These are phyloP conservation scores for Trematomus bernacchii DNA, from an alignment of 2,797 vertebrate species.

Conservation along the genomic window DNA sequence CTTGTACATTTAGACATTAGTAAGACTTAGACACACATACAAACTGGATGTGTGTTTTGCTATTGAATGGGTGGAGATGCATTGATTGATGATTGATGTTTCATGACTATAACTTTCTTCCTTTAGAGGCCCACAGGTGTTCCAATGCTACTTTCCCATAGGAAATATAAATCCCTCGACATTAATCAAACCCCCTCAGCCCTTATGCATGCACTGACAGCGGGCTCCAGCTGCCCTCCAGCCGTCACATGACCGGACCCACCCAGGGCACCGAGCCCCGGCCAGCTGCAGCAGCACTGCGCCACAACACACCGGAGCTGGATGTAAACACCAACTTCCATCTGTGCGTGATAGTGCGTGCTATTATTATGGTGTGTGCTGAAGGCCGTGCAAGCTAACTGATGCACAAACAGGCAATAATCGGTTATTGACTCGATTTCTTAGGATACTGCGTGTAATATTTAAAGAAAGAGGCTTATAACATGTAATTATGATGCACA, in stretches of 20 bases:
- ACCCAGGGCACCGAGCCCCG: conserved; percentile 52
- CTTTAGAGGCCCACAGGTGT: background rate
- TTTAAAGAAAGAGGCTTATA: conserved; percentile 22
- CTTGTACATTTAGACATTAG: too few species aligned
- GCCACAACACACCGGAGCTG: conserved; percentile 18
- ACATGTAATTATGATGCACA: background rate
- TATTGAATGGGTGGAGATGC: too few species aligned
- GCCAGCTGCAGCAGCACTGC: conserved; percentile 45
- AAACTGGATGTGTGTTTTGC: too few species aligned
- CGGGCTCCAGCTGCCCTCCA: conserved; percentile 23
- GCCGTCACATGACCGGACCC: conserved; percentile 61
- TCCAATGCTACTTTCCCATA: background rate
- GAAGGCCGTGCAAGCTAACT: background rate
- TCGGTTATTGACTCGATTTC: conserved; percentile 11
- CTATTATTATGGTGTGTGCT: background rate
- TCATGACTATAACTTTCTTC: background rate
- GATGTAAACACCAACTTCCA: conserved; percentile 59
- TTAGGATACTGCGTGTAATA: background rate
- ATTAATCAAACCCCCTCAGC: background rate
- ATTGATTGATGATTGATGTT: background rate
- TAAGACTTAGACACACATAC: too few species aligned
- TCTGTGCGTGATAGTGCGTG: background rate
- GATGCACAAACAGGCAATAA: background rate
- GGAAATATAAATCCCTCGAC: too few species aligned
- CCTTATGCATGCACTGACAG: background rate